These are phyloP conservation scores for Serripes groenlandicus DNA, from an alignment of 2,888 invertebrate genomes.

Conservation along the genomic window DNA sequence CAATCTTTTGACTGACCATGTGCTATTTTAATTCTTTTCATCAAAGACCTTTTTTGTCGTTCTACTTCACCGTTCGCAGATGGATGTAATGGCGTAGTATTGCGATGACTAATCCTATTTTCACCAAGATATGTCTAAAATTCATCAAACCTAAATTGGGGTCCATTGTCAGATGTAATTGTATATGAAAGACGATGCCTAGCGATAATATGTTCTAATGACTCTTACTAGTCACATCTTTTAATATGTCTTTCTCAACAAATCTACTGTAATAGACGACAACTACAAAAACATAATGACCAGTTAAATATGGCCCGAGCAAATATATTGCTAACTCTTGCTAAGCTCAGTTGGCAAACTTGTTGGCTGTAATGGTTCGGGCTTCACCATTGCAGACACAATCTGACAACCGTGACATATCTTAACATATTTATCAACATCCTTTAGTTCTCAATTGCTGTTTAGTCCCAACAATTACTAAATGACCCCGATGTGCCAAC, in stretches of 20 bases:
- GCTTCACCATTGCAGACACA: slow-evolving; percentile 4
- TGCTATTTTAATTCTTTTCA: slow-evolving; percentile 65
- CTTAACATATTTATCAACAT: slow-evolving; percentile 52
- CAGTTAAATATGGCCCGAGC: neutral
- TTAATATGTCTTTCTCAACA: neutral
- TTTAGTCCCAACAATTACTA: slow-evolving; percentile 1
- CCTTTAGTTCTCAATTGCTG: slow-evolving; percentile 27
- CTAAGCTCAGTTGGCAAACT: slow-evolving; percentile 57
- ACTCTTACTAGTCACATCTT: neutral
- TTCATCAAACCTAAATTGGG: slow-evolving; percentile 46
- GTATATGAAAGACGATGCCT: slow-evolving; percentile 55
- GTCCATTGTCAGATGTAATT: slow-evolving; percentile 63
- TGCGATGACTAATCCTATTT: slow-evolving; percentile 47
- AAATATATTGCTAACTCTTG: slow-evolving; percentile 50
- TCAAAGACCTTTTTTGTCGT: slow-evolving; percentile 62
- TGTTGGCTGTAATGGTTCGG: slow-evolving; percentile 51
- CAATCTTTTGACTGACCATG: slow-evolving; percentile 46
- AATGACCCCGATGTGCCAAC: slow-evolving; percentile 18
- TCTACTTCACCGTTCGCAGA: slow-evolving; percentile 66
- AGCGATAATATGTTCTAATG: slow-evolving; percentile 57
- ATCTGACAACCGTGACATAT: slow-evolving; percentile 55
- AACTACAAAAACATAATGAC: neutral
- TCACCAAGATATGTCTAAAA: slow-evolving; percentile 49
- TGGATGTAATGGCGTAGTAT: slow-evolving; percentile 57
- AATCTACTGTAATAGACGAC: neutral